Percentiles rank a stretch among this genome's conserved stretches.
These are phyloP conservation scores for Diabrotica undecimpunctata DNA, from an alignment of 1,140 invertebrate species.

Conservation along the genomic window DNA sequence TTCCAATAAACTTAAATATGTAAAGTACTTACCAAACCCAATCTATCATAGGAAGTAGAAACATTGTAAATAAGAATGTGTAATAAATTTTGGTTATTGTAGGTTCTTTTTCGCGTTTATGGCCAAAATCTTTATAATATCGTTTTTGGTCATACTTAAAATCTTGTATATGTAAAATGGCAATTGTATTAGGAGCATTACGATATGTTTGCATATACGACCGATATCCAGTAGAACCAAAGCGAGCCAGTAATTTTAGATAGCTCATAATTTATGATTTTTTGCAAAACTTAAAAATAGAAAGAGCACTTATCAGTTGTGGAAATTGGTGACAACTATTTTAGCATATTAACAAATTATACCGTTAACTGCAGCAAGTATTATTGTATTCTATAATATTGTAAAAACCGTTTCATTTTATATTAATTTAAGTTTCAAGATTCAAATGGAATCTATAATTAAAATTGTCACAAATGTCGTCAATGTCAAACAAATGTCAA, in stretches of 20 bases:
- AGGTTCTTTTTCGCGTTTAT: constrained; percentile 46
- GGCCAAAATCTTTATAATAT: constrained; percentile 56
- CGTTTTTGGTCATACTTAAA: constrained; percentile 17
- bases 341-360: not conserved
- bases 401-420: too few relatives aligned
- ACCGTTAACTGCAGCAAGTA: too few relatives aligned
- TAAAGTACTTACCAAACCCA: constrained; percentile 40
- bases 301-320: not conserved
- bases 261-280: not conserved
- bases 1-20: too few relatives aligned
- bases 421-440: too few relatives aligned
- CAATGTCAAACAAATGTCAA: too few relatives aligned
- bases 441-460: too few relatives aligned
- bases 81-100: constrained; percentile 47
- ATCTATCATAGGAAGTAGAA: constrained; percentile 45
- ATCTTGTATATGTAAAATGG: not conserved
- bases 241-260: not conserved
- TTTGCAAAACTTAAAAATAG: not conserved
- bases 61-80: constrained; percentile 39
- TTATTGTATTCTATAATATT: too few relatives aligned
- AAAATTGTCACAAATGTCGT: too few relatives aligned
- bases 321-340: not conserved
- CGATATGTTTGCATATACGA: not conserved
- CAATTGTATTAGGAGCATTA: not conserved
- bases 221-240: not conserved